phyloP scores from a whole-genome alignment of 2,888 invertebrate species.

The Eupithecia exiguata region DNA sequence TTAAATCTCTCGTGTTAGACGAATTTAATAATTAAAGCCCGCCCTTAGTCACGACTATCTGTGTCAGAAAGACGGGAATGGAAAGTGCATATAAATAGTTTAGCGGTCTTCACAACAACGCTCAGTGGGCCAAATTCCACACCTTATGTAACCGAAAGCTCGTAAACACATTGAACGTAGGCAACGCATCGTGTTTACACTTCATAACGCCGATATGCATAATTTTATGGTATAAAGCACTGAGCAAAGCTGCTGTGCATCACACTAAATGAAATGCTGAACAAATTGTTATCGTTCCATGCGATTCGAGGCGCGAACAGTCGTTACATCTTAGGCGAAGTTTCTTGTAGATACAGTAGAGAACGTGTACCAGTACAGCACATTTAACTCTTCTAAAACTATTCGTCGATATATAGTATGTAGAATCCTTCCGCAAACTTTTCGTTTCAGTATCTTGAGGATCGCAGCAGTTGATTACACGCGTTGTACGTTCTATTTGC shows the following conservation, averaged over 20 bases:
- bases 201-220: constrained; percentile 48
- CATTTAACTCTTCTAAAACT: not conserved
- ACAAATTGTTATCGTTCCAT: constrained; percentile 22
- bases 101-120: constrained; percentile 48
- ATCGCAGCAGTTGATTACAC: not conserved
- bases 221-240: constrained; percentile 41
- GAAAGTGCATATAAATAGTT: constrained; percentile 77
- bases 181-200: constrained; percentile 54
- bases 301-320: constrained; percentile 11
- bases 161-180: constrained; percentile 71
- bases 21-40: constrained; percentile 60
- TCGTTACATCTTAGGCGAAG: not conserved
- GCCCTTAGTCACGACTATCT: constrained; percentile 68
- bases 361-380: not conserved
- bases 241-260: constrained; percentile 20
- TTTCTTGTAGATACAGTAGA: not conserved
- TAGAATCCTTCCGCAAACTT: not conserved
- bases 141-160: constrained; percentile 69
- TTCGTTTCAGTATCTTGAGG: not conserved
- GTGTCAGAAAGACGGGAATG: constrained; percentile 73
- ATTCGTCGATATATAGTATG: not conserved
- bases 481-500: not conserved
- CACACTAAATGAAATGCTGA: constrained; percentile 15
- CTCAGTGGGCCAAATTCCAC: constrained; percentile 66
- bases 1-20: not conserved